Percentiles rank a stretch among this genome's conserved stretches.
Conservation (phyloP, 2,797 vertebrate species). For the Echiichthys vipera region DNA sequence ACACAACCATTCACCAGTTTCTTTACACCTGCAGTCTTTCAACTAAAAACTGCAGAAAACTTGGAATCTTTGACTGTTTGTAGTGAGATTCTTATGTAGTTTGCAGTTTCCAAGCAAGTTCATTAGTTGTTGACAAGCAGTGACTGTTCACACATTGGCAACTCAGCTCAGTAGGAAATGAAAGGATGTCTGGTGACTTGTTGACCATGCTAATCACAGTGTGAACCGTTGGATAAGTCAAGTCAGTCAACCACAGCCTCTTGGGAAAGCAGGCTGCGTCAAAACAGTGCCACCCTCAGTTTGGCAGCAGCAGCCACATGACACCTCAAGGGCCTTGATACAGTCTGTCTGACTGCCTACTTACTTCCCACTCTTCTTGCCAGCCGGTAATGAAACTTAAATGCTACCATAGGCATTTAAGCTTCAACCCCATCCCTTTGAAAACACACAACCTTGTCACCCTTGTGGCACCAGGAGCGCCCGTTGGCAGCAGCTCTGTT, state of each 20-base stretch:
- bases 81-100: constrained; percentile 10
- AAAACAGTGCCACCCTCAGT: constrained; percentile 72
- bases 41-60: background rate
- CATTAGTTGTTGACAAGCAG: constrained; percentile 20
- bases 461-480: constrained; percentile 46
- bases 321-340: constrained; percentile 54
- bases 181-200: constrained; percentile 49
- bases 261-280: constrained; percentile 50
- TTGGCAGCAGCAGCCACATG: constrained; percentile 62
- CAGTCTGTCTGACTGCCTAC: constrained; percentile 52
- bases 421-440: constrained; percentile 13
- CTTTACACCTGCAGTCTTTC: background rate
- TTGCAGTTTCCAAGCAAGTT: constrained; percentile 25
- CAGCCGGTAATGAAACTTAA: constrained; percentile 59
- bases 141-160: constrained; percentile 35
- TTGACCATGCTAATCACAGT: constrained; percentile 51
- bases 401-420: constrained; percentile 52
- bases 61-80: background rate
- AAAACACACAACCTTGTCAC: constrained; percentile 31
- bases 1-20: too few relatives aligned
- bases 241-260: constrained; percentile 43
- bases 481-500: constrained; percentile 47
- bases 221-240: constrained; percentile 54
- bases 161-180: constrained; percentile 34
- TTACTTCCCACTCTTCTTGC: constrained; percentile 54